Conservation (phyloP, 2,797 vertebrate genomes). For the Chaenodraco wilsoni region DNA sequence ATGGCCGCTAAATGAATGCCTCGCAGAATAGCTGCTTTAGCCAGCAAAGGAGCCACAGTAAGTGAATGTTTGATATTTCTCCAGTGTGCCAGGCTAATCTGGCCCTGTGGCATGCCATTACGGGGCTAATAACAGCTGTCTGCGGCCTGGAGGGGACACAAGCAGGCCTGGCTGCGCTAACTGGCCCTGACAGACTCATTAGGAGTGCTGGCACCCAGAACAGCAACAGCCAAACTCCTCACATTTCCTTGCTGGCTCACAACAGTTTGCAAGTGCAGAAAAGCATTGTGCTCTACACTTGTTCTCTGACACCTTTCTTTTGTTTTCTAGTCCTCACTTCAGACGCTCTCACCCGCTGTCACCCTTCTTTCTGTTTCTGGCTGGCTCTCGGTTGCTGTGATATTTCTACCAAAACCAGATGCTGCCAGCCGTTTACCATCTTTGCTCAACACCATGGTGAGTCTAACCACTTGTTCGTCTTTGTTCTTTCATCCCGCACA, state of each 20-base stretch:
- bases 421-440: conserved; percentile 40
- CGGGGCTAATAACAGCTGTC: conserved; percentile 88
- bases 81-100: conserved; percentile 82
- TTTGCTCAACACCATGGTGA: conserved; percentile 30
- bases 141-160: conserved; percentile 79
- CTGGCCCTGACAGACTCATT: conserved; percentile 88
- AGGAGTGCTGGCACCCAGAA: conserved; percentile 83
- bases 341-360: conserved; percentile 39
- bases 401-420: conserved; percentile 49
- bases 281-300: conserved; percentile 68
- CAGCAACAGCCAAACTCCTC: conserved; percentile 77
- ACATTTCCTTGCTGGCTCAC: conserved; percentile 69
- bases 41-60: conserved; percentile 68
- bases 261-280: conserved; percentile 66
- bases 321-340: conserved; percentile 56
- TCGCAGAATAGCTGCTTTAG: conserved; percentile 61
- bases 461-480: conserved; percentile 35
- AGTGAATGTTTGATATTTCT: conserved; percentile 82
- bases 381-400: conserved; percentile 37
- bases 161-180: conserved; percentile 78
- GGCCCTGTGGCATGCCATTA: conserved; percentile 87
- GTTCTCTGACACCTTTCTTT: conserved; percentile 70
- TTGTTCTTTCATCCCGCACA: conserved; percentile 14
- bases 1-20: conserved; percentile 66
- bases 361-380: conserved; percentile 60